Conservation (phyloP, 2,888 invertebrate genomes). For the Napeogenes inachia region DNA sequence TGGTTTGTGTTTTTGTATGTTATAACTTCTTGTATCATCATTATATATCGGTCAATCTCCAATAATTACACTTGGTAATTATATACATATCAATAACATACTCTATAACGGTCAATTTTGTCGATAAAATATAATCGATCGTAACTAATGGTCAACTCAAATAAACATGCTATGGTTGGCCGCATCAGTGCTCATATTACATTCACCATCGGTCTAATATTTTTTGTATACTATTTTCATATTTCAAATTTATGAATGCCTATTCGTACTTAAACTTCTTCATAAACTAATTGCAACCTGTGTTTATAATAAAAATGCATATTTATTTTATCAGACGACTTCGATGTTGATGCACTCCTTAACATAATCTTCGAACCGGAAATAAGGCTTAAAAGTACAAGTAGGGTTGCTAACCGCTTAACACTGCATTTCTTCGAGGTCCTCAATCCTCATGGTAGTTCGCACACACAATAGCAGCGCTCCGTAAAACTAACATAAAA, state of each 20-base stretch:
- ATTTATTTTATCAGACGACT: too few species aligned
- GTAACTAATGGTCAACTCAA: conserved; percentile 44
- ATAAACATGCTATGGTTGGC: conserved; percentile 38
- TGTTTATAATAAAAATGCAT: too few species aligned
- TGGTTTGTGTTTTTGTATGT: too few species aligned
- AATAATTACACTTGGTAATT: too few species aligned
- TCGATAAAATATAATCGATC: conserved; percentile 36
- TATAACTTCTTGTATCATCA: too few species aligned
- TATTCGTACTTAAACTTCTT: too few species aligned
- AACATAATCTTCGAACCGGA: background rate
- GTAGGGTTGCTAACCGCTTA: conserved; percentile 5
- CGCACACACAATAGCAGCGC: conserved; percentile 9
- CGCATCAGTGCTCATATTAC: conserved; percentile 35
- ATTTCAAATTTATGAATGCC: too few species aligned
- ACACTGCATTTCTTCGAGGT: background rate
- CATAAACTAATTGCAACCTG: too few species aligned
- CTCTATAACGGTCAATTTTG: conserved; percentile 17
- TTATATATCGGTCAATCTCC: too few species aligned
- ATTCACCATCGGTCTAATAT: conserved; percentile 30
- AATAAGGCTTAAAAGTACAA: background rate
- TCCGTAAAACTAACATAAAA: conserved; percentile 8
- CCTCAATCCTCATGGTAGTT: conserved; percentile 1
- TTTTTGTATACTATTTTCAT: conserved; percentile 31
- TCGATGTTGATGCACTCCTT: too few species aligned
- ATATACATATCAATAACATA: background rate